These are phyloP conservation scores for Silvanus unidentatus DNA, from an alignment of 2,888 invertebrate species.

Conservation along the genomic window DNA sequence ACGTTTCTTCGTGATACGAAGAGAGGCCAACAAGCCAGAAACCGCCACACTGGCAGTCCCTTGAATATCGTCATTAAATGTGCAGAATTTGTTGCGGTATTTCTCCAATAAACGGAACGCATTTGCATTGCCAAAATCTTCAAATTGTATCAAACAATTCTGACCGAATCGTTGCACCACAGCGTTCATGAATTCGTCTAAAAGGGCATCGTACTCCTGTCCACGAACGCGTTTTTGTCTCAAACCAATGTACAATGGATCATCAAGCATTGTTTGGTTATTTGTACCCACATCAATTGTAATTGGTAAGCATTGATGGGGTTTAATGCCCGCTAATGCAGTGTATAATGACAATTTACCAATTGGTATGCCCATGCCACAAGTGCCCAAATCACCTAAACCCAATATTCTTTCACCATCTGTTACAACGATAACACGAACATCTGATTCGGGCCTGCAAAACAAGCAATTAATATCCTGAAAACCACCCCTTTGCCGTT, in stretches of 20 bases:
- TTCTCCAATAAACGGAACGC: conserved; percentile 89
- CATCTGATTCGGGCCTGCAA: conserved; percentile 76
- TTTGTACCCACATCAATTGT: conserved; percentile 93
- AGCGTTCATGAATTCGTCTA: conserved; percentile 97
- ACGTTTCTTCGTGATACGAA: conserved; percentile 74
- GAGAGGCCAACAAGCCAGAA: conserved; percentile 84
- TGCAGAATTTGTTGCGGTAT: conserved; percentile 84
- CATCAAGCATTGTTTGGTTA: conserved; percentile 75
- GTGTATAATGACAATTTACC: conserved; percentile 97
- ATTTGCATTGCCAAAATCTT: conserved; percentile 97
- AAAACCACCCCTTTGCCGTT: too few species aligned
- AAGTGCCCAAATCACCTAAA: conserved; percentile 92
- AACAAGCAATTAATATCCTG: not conserved
- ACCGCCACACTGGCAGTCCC: conserved; percentile 82
- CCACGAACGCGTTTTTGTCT: conserved; percentile 81
- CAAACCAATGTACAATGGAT: conserved; percentile 93
- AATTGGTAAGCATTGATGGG: conserved; percentile 90
- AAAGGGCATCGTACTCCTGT: conserved; percentile 79
- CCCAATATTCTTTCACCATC: conserved; percentile 98
- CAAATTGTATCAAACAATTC: conserved; percentile 86
- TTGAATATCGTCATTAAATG: conserved; percentile 99
- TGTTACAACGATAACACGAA: conserved; percentile 88
- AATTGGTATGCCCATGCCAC: conserved; percentile 98
- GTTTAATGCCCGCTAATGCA: conserved; percentile 93
- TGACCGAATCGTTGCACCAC: conserved; percentile 79